These are phyloP conservation scores for Megaceryle maxima DNA, from an alignment of 2,113 vertebrate species.

Conservation along the genomic window DNA sequence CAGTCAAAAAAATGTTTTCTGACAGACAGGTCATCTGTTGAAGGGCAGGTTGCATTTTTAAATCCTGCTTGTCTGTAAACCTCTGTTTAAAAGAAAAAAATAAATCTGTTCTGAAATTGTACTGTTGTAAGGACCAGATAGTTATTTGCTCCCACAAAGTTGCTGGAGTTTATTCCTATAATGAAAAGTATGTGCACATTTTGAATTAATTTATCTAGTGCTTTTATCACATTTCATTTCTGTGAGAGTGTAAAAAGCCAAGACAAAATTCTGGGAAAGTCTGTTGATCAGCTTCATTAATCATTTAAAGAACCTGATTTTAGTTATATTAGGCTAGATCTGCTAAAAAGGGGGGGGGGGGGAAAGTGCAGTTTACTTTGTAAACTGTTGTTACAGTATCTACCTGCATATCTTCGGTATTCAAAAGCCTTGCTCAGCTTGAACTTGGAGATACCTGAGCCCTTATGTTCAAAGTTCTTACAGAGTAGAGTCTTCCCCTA, in stretches of 20 bases:
- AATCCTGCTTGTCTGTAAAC: neutral
- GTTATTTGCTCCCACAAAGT: neutral
- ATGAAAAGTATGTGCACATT: neutral
- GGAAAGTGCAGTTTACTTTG: neutral
- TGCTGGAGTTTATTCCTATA: neutral
- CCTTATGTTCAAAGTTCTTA: neutral
- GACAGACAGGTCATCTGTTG: neutral
- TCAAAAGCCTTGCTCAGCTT: neutral
- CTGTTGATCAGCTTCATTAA: neutral
- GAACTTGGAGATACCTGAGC: neutral
- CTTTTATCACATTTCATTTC: neutral
- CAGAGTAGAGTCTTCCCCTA: accelerated
- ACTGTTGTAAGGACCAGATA: neutral
- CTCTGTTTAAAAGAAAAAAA: neutral
- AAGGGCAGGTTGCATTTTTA: neutral
- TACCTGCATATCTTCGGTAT: neutral
- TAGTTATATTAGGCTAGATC: neutral
- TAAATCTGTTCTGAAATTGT: neutral
- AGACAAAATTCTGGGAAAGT: neutral
- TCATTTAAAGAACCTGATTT: neutral
- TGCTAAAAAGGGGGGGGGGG: too few relatives aligned
- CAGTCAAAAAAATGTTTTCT: neutral
- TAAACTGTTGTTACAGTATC: neutral
- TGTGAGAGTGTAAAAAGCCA: neutral
- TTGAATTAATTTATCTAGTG: neutral